A percentile compares a stretch with the other conserved stretches of the same genome.
These are phyloP conservation scores for Dreissena rostriformis DNA, from an alignment of 1,140 invertebrate genomes.

Conservation along the genomic window DNA sequence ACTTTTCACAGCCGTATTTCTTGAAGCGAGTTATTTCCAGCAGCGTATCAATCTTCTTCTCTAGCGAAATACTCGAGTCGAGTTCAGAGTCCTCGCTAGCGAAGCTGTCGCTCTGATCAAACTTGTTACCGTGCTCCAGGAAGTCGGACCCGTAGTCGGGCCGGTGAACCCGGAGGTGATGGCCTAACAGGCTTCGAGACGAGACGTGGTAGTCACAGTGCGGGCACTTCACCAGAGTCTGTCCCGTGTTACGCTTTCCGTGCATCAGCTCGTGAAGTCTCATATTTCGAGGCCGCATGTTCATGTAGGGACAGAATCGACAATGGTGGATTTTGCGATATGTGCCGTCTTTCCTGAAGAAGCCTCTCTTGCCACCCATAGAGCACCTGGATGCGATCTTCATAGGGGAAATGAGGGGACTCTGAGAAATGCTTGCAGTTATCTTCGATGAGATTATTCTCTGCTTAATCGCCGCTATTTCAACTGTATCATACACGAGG, in stretches of 20 bases:
- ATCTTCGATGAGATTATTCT: conserved; percentile 77
- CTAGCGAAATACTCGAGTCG: conserved; percentile 57
- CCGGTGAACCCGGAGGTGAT: conserved; percentile 90
- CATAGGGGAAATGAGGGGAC: conserved; percentile 71
- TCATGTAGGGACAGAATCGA: conserved; percentile 91
- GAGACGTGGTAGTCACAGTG: conserved; percentile 92
- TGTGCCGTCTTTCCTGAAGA: conserved; percentile 82
- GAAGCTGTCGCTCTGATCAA: conserved; percentile 49
- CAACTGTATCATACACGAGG: conserved; percentile 73
- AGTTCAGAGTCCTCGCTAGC: conserved; percentile 58
- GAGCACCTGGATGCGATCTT: conserved; percentile 72
- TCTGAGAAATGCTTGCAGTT: conserved; percentile 72
- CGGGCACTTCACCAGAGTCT: conserved; percentile 88
- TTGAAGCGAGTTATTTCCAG: conserved; percentile 76
- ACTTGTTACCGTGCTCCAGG: conserved; percentile 42
- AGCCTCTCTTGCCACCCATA: conserved; percentile 69
- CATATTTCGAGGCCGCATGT: conserved; percentile 87
- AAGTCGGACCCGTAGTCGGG: conserved; percentile 63
- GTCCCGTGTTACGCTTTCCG: conserved; percentile 80
- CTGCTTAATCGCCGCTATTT: conserved; percentile 77
- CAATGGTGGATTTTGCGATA: conserved; percentile 94
- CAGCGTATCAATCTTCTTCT: conserved; percentile 73
- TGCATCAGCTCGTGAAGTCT: conserved; percentile 94
- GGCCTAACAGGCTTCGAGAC: conserved; percentile 88
- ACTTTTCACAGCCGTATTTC: conserved; percentile 85